A percentile compares a stretch with the other conserved stretches of the same genome.
Evolutionary conservation across 23 tunicate species (phyloP).

Genomic region (Aplidium turbinatum): DNA sequence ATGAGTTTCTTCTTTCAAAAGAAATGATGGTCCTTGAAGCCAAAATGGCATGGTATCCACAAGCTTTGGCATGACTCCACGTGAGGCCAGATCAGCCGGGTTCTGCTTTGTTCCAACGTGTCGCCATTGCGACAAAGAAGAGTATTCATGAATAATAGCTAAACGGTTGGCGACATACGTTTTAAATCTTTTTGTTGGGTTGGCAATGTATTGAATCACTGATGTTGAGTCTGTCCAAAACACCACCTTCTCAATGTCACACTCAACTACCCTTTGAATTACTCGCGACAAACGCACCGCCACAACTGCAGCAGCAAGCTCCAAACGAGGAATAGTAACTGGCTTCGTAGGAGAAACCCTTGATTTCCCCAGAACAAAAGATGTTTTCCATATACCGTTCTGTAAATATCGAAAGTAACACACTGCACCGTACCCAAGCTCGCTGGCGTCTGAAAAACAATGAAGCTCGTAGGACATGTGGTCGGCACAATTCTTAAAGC

Average conservation of each 20-base stretch:
- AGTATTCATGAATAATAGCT: constrained; percentile 18
- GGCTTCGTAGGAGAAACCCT: constrained; percentile 23
- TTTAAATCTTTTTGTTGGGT: constrained; percentile 13
- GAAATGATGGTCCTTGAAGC: neutral
- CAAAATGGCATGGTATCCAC: neutral
- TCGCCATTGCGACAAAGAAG: constrained; percentile 15
- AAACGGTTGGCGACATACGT: constrained; percentile 44
- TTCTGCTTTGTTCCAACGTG: constrained; percentile 12
- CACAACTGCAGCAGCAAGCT: constrained; percentile 29
- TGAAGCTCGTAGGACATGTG: constrained; percentile 16
- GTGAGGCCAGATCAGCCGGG: constrained; percentile 6
- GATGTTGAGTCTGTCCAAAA: constrained; percentile 38
- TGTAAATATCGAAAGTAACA: constrained; percentile 19
- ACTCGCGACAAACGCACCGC: constrained; percentile 12
- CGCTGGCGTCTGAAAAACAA: constrained; percentile 34
- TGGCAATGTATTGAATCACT: constrained; percentile 19
- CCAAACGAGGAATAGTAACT: constrained; percentile 22
- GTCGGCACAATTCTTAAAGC: neutral
- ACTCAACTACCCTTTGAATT: neutral
- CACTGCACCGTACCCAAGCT: constrained; percentile 26
- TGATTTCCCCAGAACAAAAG: constrained; percentile 23
- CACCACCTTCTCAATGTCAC: neutral
- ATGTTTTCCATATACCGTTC: neutral
- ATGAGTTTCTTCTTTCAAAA: neutral
- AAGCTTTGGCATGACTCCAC: constrained; percentile 10